Evolutionary conservation across 2,113 vertebrate genomes (phyloP).

Genomic region (Herpetotheres cachinnans): DNA sequence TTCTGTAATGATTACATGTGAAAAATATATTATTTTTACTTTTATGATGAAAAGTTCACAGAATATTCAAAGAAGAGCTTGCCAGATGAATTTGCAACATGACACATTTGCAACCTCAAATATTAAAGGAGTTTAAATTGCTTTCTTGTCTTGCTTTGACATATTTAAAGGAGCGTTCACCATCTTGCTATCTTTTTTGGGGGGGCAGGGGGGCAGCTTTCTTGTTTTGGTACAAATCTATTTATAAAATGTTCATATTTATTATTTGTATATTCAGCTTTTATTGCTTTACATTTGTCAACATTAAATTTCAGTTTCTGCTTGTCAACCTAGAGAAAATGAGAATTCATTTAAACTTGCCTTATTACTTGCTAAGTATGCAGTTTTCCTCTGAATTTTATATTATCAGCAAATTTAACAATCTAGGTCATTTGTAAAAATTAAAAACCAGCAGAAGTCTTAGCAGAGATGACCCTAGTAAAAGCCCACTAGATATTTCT

Average conservation of each 20-base stretch:
- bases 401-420: constrained; percentile 41
- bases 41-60: neutral
- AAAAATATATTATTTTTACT: constrained; percentile 9
- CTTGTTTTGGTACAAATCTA: neutral
- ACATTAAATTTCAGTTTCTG: constrained; percentile 38
- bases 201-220: fast-evolving
- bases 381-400: constrained; percentile 4
- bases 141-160: neutral
- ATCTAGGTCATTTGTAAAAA: constrained; percentile 23
- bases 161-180: neutral
- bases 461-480: constrained; percentile 4
- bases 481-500: neutral
- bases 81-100: neutral
- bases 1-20: neutral
- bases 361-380: neutral
- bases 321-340: constrained; percentile 26
- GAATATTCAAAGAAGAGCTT: neutral
- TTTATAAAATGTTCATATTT: neutral
- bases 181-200: neutral
- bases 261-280: neutral
- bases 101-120: neutral
- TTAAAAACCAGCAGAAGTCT: neutral
- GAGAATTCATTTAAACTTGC: constrained; percentile 54
- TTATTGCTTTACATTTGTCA: constrained; percentile 30
- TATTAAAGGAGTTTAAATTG: neutral